These are phyloP conservation scores for Tetramorium simillimum DNA, from an alignment of 1,140 invertebrate species.

Conservation along the genomic window DNA sequence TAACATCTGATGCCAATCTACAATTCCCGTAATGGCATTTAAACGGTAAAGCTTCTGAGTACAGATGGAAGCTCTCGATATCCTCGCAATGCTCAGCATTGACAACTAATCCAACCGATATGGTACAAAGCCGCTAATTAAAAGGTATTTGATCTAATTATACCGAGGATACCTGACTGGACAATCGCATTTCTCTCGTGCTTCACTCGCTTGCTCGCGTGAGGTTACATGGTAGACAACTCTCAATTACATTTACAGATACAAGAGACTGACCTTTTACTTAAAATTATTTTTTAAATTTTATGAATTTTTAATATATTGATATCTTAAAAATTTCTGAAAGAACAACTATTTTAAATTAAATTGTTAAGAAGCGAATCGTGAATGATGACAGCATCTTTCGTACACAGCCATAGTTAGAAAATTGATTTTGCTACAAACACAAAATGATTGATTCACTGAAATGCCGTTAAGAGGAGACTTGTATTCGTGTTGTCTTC, in stretches of 20 bases:
- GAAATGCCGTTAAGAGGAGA: slow-evolving; percentile 6
- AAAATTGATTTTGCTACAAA: neutral
- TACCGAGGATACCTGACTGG: neutral
- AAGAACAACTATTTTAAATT: neutral
- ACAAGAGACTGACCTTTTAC: neutral
- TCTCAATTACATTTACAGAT: neutral
- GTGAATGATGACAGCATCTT: neutral
- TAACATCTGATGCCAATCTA: slow-evolving; percentile 35
- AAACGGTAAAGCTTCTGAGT: slow-evolving; percentile 13
- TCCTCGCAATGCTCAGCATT: neutral
- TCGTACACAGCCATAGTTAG: neutral
- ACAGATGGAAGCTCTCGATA: slow-evolving; percentile 15
- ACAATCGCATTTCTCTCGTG: neutral
- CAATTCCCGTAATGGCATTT: slow-evolving; percentile 28
- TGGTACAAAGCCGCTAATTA: slow-evolving; percentile 22
- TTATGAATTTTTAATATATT: neutral
- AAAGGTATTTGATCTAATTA: slow-evolving; percentile 6
- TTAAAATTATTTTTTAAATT: neutral
- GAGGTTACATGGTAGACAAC: neutral
- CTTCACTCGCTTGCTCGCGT: neutral
- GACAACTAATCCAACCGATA: slow-evolving; percentile 1
- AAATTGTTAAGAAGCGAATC: neutral
- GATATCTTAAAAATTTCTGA: neutral
- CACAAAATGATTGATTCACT: neutral
- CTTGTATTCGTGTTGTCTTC: neutral